phyloP scores from a whole-genome alignment of 2,797 vertebrate genomes.

The Cryptoprocta ferox region DNA sequence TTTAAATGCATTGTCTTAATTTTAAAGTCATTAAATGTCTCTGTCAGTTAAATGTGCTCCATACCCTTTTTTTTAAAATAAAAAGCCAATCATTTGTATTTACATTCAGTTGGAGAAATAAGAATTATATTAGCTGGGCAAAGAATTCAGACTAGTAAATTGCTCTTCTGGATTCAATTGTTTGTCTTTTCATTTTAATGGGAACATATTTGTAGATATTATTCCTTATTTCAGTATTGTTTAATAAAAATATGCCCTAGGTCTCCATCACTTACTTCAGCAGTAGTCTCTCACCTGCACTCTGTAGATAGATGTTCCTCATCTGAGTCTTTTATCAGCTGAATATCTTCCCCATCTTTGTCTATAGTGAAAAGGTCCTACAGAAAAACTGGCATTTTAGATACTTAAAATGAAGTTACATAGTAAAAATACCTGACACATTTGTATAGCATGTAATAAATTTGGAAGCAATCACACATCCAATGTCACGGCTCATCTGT shows the following conservation, averaged over 20 bases:
- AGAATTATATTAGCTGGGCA: background rate
- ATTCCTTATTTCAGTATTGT: conserved; percentile 8
- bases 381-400: conserved; percentile 72
- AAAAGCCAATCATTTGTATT: conserved; percentile 8
- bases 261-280: background rate
- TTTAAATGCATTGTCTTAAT: conserved; percentile 18
- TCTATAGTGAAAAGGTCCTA: conserved; percentile 92
- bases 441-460: background rate
- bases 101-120: conserved; percentile 15
- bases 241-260: background rate
- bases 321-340: conserved; percentile 92
- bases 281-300: conserved; percentile 89
- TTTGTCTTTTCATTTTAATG: conserved; percentile 10
- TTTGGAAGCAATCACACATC: background rate
- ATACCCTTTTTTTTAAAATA: background rate
- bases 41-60: background rate
- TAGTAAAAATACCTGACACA: background rate
- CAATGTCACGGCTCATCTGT: background rate
- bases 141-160: background rate
- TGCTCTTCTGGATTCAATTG: background rate
- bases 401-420: conserved; percentile 7
- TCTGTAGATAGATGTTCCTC: conserved; percentile 92
- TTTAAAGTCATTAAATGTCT: conserved; percentile 37
- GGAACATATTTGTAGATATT: background rate
- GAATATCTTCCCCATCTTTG: conserved; percentile 91